A percentile compares a stretch with the other conserved stretches of the same genome.
These are phyloP conservation scores for Porites rus DNA, from an alignment of 92 coral and sea anemone genomes.

Conservation along the genomic window DNA sequence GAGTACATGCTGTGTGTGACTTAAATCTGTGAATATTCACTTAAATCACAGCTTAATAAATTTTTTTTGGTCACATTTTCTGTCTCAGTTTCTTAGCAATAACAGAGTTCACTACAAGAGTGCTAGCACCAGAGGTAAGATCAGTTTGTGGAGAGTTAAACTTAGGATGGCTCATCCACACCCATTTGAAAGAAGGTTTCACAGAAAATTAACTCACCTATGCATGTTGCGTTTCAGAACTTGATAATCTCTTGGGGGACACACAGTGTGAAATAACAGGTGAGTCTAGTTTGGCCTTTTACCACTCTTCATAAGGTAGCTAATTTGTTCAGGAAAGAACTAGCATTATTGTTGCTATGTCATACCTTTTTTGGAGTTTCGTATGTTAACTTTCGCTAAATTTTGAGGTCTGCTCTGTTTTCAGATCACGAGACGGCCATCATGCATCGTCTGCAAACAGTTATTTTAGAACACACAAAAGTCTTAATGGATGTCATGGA, in stretches of 20 bases:
- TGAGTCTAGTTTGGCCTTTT: background rate
- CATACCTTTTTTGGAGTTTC: background rate
- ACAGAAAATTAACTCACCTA: too few species aligned
- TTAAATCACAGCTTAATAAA: too few species aligned
- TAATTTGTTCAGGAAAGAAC: too few species aligned
- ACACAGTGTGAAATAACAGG: slow-evolving; percentile 99
- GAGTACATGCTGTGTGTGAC: background rate
- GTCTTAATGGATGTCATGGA: slow-evolving; percentile 92
- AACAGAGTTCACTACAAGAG: slow-evolving; percentile 97
- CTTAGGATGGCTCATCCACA: too few species aligned
- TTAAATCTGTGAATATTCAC: too few species aligned
- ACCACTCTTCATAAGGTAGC: background rate
- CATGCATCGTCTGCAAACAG: slow-evolving; percentile 94
- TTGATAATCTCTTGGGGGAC: slow-evolving; percentile 93
- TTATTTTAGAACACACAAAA: slow-evolving; percentile 86
- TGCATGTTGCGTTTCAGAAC: slow-evolving; percentile 65
- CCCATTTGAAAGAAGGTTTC: too few species aligned
- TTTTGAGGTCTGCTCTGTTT: background rate
- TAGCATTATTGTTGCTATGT: too few species aligned
- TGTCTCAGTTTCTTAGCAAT: slow-evolving; percentile 85
- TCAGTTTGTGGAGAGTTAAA: too few species aligned
- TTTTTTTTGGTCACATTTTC: background rate
- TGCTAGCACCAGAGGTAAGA: slow-evolving; percentile 92
- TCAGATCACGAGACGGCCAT: slow-evolving; percentile 97
- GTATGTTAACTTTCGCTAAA: background rate